Conservation (phyloP, 2,113 vertebrate genomes). For the Hirundichthys speculiger region DNA sequence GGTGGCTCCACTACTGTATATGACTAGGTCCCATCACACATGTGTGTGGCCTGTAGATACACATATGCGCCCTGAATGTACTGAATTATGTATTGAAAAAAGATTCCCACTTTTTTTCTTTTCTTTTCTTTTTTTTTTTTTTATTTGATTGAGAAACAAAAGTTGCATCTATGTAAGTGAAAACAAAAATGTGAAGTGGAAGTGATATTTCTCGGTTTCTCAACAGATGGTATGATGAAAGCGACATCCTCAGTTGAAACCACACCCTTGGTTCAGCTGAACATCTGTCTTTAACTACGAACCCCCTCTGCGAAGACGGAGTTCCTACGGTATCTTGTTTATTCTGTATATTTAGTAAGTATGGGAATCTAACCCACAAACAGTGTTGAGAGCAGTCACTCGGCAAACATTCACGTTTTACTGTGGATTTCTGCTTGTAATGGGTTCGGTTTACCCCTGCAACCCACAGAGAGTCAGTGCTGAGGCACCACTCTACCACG, state of each 20-base stretch:
- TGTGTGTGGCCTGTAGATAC: background rate
- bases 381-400: conserved; percentile 25
- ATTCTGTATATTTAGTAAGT: conserved; percentile 46
- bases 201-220: conserved; percentile 32
- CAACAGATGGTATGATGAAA: conserved; percentile 43
- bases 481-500: conserved; percentile 40
- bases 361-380: conserved; percentile 55
- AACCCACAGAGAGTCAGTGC: conserved; percentile 41
- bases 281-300: conserved; percentile 62
- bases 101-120: background rate
- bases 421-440: conserved; percentile 44
- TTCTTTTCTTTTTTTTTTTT: background rate
- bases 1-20: conserved; percentile 77
- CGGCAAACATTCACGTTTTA: conserved; percentile 50
- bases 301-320: conserved; percentile 11
- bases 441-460: conserved; percentile 48
- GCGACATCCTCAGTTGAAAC: conserved; percentile 41
- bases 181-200: background rate
- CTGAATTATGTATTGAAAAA: conserved; percentile 3
- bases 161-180: background rate
- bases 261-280: conserved; percentile 57
- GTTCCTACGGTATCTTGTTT: conserved; percentile 28
- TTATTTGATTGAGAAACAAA: background rate
- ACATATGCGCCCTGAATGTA: too few relatives aligned
- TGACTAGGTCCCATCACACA: conserved; percentile 60